Evolutionary conservation across 2,113 vertebrate genomes (phyloP).

Genomic region (Neolamprologus kungweensis): DNA sequence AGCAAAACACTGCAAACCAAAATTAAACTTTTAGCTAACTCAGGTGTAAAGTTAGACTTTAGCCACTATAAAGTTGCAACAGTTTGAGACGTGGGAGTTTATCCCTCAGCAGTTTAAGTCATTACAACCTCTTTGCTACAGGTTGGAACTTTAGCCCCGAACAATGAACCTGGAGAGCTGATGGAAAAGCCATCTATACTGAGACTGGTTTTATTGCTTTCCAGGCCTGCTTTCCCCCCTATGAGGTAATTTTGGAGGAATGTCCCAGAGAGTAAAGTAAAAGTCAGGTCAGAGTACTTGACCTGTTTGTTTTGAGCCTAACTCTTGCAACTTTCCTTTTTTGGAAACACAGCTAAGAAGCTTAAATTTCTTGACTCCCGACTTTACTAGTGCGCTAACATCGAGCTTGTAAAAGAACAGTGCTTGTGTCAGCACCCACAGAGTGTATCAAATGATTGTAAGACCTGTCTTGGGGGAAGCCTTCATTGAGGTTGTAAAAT

Average conservation of each 20-base stretch:
- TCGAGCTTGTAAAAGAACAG: slow-evolving; percentile 32
- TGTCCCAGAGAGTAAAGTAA: slow-evolving; percentile 48
- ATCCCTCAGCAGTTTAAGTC: background rate
- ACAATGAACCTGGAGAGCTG: slow-evolving; percentile 22
- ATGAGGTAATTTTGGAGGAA: slow-evolving; percentile 62
- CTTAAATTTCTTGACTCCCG: slow-evolving; percentile 6
- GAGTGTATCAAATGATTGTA: slow-evolving; percentile 7
- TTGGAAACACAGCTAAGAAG: slow-evolving; percentile 33
- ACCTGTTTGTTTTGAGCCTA: slow-evolving; percentile 49
- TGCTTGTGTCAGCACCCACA: slow-evolving; percentile 4
- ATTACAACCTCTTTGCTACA: slow-evolving; percentile 6
- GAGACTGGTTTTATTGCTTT: slow-evolving; percentile 50
- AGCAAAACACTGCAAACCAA: background rate
- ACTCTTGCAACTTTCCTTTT: slow-evolving; percentile 37
- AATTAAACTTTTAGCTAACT: background rate
- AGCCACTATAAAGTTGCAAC: background rate
- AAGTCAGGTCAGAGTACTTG: slow-evolving; percentile 54
- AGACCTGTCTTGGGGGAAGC: background rate
- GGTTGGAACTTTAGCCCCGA: background rate
- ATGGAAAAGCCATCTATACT: slow-evolving; percentile 61
- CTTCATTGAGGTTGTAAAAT: background rate
- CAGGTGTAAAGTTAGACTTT: background rate
- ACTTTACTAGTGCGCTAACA: background rate
- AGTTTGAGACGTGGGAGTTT: background rate
- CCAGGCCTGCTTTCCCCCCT: slow-evolving; percentile 21